phyloP scores from a whole-genome alignment of 1,140 invertebrate genomes.

The Drosophila pallidifrons region DNA sequence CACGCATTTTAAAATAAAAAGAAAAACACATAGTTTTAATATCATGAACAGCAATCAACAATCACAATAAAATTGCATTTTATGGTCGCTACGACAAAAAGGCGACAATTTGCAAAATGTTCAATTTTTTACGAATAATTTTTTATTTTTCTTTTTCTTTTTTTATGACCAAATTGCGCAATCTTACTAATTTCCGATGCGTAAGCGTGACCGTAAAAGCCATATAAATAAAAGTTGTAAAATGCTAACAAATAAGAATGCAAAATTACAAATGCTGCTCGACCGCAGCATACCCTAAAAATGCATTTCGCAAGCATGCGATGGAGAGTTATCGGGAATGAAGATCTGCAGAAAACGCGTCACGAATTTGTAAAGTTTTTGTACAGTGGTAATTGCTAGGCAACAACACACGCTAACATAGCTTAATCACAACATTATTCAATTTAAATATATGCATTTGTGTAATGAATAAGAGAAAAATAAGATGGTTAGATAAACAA shows the following conservation, averaged over 20 bases:
- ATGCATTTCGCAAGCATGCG: constrained; percentile 23
- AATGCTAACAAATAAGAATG: constrained; percentile 32
- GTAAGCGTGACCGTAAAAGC: constrained; percentile 33
- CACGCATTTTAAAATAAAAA: constrained; percentile 31
- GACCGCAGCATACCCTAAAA: constrained; percentile 21
- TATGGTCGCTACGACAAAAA: constrained; percentile 16
- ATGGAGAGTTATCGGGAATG: constrained; percentile 37
- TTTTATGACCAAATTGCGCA: constrained; percentile 36
- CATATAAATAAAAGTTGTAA: constrained; percentile 35
- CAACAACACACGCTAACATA: neutral
- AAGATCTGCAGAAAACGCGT: constrained; percentile 43
- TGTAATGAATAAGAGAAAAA: neutral
- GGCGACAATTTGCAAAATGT: constrained; percentile 40
- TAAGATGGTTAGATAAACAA: neutral
- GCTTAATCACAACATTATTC: neutral
- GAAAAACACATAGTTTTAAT: constrained; percentile 25
- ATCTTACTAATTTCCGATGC: constrained; percentile 40
- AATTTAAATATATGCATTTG: neutral
- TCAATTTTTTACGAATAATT: constrained; percentile 6
- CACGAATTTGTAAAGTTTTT: constrained; percentile 15
- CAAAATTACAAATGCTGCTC: constrained; percentile 2
- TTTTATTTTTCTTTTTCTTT: constrained; percentile 20
- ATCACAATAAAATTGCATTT: constrained; percentile 46
- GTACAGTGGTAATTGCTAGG: constrained; percentile 13
- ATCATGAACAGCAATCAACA: constrained; percentile 37